Base-by-base conservation (phyloP, 2,888 invertebrate genomes). In the Limnephilus rhombicus region DNA sequence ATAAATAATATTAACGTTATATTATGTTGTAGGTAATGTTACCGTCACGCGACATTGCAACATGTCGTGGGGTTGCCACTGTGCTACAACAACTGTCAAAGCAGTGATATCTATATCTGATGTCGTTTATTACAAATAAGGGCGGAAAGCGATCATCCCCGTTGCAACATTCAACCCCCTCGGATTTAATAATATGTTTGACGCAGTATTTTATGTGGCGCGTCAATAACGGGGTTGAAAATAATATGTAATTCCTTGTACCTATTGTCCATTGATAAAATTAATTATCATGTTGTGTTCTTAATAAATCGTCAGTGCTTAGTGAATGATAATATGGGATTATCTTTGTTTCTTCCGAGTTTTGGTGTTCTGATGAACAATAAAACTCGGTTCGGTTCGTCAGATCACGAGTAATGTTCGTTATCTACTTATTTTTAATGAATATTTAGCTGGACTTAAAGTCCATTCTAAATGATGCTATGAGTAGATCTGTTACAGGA, bases 91-190 rank as follows among this genome's bases (percentile, higher is more conserved):
- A 37, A 37, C 88, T 89, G 88, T 89, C 88, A 89, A 80, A 15
- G 88, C 37, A 34, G 88, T 37, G 37, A 89, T 80, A 89, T 89
- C 88, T 89, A 89, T 80, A 89, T 89, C 88, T 80, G 80, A 80
- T 37, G 80, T n/a, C 68, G 37, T 80, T 34, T 89, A 80, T 89
- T 89, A 89, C 80, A 41, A 89, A 87, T 89, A 37, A 89, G 88
- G 88, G 88, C 31, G 68, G 88, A 80, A 87, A 53, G 13, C 80
- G 68, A 80, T 89, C 88, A 89, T n/a, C 80, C 88, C 88, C 88
- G 9, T 68, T 68, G 68, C 68, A 68, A 68, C 68, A 7, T 68
- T 18, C 68, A 68, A 68, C n/a, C 68, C 68, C 68, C 68, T 68
- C 9, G 68, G 24, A 68, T 68, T 68, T 68, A 68, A 68, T 68